Base-by-base conservation (phyloP, 2,888 invertebrate species). In the Adineta ricciae region DNA sequence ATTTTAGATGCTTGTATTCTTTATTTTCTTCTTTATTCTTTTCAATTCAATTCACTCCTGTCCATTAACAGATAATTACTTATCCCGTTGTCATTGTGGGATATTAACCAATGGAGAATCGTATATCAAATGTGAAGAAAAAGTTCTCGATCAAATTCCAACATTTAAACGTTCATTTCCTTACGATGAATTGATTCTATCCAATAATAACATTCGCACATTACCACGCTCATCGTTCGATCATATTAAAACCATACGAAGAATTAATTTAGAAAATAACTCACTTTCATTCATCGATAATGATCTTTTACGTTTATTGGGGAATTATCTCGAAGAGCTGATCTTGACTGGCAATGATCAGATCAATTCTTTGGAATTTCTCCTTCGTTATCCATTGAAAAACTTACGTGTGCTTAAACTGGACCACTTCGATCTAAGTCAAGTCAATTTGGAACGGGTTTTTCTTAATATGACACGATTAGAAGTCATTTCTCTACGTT, bases 241-340 rank as follows among this genome's bases (percentile, higher is more conserved):
- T 78, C 38, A 41, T 41, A 78, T 78, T 11, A 78, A 78, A 78
- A 41, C 41, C 2, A 78, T 78, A 2, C 19, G 24, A 41, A 38
- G 78, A 11, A 78, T 78, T 21, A 41, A 78, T 78, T 41, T 78
- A 41, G 78, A 78, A 41, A 78, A 78, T 78, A 78, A 78, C 41
- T 41, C 78, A 41, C 21, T 78, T 41, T n/a, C 38, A 41, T 78
- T 38, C n/a, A 78, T 78, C n/a, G 78, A 78, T 78, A 38, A 78
- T 78, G 78, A 78, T 78, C 21, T 78, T 41, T 78, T 78, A 78
- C 78, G 78, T 78, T 78, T 78, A 78, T 41, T 78, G n/a, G 78
- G 78, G 41, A 78, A 78, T 41, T 78, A 78, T 78, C 41, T 78
- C 38, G 78, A 78, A 78, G 78, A 78, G n/a, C 41, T 78, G n/a